Percentiles rank a stretch among this genome's conserved stretches.
Conservation (phyloP, 2,113 vertebrate species). For the Mirounga angustirostris region DNA sequence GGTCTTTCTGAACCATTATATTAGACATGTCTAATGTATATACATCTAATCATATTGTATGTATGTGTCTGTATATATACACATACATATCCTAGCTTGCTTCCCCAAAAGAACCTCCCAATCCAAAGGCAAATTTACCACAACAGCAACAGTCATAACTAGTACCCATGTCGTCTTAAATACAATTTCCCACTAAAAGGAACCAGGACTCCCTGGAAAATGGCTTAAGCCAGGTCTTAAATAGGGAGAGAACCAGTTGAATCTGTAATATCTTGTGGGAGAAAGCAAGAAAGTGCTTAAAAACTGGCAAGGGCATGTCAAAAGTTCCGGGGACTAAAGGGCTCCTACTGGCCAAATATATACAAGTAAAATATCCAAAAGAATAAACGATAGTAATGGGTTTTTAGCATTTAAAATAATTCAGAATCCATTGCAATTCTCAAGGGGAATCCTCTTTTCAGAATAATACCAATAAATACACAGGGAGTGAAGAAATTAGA, state of each 20-base stretch:
- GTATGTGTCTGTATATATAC: not conserved
- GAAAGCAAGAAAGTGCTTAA: not conserved
- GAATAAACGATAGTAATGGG: not conserved
- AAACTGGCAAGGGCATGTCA: not conserved
- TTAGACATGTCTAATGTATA: not conserved
- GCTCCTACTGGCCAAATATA: not conserved
- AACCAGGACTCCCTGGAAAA: not conserved
- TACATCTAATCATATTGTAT: not conserved
- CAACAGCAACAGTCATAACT: not conserved
- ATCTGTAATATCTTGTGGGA: not conserved
- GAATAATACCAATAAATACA: not conserved
- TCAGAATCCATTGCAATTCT: not conserved
- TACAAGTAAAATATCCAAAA: not conserved
- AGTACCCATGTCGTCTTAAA: not conserved
- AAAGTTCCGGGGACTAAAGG: not conserved
- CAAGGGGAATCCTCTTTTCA: not conserved
- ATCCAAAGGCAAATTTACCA: not conserved
- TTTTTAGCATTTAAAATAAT: not conserved
- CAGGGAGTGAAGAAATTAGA: not conserved
- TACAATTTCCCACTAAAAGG: not conserved
- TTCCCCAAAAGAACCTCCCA: not conserved
- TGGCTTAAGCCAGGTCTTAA: not conserved
- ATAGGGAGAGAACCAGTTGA: not conserved
- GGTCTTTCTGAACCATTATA: not conserved
- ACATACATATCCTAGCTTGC: not conserved